Evolutionary conservation across 2,888 invertebrate species (phyloP).

Genomic region (Drosophila siamana): DNA sequence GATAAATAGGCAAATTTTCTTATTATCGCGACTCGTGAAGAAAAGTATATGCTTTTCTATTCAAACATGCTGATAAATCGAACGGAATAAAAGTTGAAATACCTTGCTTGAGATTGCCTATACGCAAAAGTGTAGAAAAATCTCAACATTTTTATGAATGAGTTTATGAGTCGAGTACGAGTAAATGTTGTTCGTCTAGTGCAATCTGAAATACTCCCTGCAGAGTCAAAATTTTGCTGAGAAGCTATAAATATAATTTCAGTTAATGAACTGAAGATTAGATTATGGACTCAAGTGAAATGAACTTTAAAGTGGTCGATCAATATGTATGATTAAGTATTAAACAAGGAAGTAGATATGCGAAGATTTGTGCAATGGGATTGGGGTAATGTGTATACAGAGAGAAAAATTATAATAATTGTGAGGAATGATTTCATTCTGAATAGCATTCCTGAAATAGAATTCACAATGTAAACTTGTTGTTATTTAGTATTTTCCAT

Average conservation of each 20-base stretch:
- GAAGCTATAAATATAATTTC: background rate
- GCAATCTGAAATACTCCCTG: background rate
- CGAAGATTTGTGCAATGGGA: background rate
- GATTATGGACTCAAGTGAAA: background rate
- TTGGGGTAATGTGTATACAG: background rate
- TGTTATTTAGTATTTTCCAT: no score
- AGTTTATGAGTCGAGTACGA: background rate
- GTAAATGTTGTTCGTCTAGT: background rate
- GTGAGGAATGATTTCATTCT: no score
- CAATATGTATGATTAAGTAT: background rate
- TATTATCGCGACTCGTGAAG: no score
- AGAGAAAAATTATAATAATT: no score
- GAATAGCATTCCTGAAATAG: no score
- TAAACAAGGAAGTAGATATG: background rate
- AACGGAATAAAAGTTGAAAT: no score
- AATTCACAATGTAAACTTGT: no score
- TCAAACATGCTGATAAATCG: background rate
- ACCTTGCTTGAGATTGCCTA: background rate
- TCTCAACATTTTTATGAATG: constrained; percentile 2
- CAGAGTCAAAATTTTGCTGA: background rate
- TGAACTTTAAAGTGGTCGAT: background rate
- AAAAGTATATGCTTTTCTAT: background rate
- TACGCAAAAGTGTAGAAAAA: background rate
- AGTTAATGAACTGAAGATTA: constrained; percentile 4
- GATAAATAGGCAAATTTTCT: no score